A percentile compares a stretch with the other conserved stretches of the same genome.
Conservation (phyloP, 2,113 vertebrate genomes). For the Tiliqua scincoides region DNA sequence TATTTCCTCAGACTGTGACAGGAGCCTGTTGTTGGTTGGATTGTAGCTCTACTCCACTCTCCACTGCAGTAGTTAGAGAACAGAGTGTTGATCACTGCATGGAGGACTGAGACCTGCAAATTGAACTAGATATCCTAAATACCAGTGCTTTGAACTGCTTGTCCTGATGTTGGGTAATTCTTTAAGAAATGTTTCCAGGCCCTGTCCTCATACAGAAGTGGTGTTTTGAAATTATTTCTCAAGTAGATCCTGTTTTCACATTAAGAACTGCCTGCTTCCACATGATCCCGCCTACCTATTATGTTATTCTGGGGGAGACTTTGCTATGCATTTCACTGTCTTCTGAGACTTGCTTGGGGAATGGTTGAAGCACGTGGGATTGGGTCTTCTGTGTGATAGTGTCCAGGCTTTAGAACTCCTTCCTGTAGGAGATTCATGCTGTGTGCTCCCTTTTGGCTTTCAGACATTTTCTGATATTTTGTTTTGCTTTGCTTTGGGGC, state of each 20-base stretch:
- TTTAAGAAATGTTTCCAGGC: neutral
- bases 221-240: neutral
- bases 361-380: too few relatives aligned
- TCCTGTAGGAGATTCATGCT: too few relatives aligned
- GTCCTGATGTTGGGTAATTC: neutral
- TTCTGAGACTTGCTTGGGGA: too few relatives aligned
- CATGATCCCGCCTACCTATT: too few relatives aligned
- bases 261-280: too few relatives aligned
- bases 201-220: neutral
- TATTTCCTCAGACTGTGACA: neutral
- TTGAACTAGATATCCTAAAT: neutral
- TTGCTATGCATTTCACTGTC: too few relatives aligned
- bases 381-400: too few relatives aligned
- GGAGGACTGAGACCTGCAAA: neutral
- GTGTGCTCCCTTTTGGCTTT: too few relatives aligned
- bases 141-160: neutral
- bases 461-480: too few relatives aligned
- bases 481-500: too few relatives aligned
- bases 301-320: too few relatives aligned
- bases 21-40: neutral
- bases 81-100: neutral
- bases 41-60: neutral
- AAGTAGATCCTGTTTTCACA: neutral
- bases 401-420: too few relatives aligned
- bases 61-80: neutral